A percentile compares a stretch with the other conserved stretches of the same genome.
phyloP scores from a whole-genome alignment of 2,113 vertebrate species.

The Empidonax traillii region DNA sequence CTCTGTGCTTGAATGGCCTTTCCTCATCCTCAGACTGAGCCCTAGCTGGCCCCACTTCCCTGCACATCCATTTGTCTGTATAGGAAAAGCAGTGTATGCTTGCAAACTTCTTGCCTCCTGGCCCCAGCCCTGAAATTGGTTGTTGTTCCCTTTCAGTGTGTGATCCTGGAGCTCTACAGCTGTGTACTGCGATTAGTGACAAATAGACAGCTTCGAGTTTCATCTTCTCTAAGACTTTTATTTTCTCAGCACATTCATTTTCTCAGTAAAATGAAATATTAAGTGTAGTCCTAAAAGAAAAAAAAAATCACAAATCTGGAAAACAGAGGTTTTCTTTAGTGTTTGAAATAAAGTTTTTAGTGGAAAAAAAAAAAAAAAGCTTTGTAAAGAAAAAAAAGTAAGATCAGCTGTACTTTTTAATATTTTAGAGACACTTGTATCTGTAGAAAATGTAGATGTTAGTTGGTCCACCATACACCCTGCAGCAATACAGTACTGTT shows the following conservation, averaged over 20 bases:
- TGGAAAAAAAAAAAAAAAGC: not conserved
- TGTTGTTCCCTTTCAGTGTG: slow-evolving; percentile 3
- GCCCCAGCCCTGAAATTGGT: not conserved
- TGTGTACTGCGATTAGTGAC: not conserved
- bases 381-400: not conserved
- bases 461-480: not conserved
- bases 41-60: not conserved
- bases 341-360: not conserved
- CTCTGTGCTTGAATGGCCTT: not conserved
- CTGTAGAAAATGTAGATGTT: not conserved
- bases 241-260: not conserved
- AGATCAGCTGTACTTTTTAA: not conserved
- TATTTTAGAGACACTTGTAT: not conserved
- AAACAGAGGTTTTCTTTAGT: not conserved
- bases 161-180: slow-evolving; percentile 2
- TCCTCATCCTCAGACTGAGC: not conserved
- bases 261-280: not conserved
- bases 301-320: not conserved
- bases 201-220: not conserved
- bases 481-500: not conserved
- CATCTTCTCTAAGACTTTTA: not conserved
- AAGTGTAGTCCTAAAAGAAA: not conserved
- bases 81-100: not conserved
- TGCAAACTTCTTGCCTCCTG: slow-evolving; percentile 8
- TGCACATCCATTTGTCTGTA: not conserved